phyloP scores from a whole-genome alignment of 1,140 invertebrate genomes.

The Oedothorax gibbosus region DNA sequence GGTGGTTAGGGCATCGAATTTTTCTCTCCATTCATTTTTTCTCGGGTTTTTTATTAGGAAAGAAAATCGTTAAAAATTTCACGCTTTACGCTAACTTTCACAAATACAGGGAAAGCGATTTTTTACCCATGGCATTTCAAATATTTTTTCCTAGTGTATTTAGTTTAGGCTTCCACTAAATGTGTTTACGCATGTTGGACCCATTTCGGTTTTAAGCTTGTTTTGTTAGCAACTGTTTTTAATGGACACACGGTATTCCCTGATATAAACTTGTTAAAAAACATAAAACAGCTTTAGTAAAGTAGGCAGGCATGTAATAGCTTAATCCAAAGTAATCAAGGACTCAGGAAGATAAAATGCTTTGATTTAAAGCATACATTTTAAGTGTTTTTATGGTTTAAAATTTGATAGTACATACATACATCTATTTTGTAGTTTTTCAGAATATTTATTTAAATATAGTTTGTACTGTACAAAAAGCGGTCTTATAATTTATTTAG shows the following conservation, averaged over 20 bases:
- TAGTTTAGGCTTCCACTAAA: conserved; percentile 41
- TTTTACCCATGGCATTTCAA: conserved; percentile 28
- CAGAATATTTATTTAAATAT: no score
- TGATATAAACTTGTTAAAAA: conserved; percentile 10
- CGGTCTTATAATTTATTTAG: no score
- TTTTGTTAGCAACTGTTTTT: conserved; percentile 53
- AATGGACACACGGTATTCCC: conserved; percentile 54
- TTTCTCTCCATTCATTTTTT: conserved; percentile 18
- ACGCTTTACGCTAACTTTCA: conserved; percentile 53
- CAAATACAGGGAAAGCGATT: conserved; percentile 44
- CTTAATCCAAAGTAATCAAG: conserved; percentile 47
- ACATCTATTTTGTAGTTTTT: no score
- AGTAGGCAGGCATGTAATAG: conserved; percentile 42
- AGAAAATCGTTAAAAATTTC: conserved; percentile 58
- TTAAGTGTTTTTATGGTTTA: no score
- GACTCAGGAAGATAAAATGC: conserved; percentile 9
- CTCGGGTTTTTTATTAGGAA: conserved; percentile 7
- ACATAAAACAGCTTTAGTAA: conserved; percentile 23
- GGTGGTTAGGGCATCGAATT: conserved; percentile 15
- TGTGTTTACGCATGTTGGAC: conserved; percentile 42
- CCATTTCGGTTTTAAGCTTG: conserved; percentile 49
- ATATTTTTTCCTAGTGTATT: conserved; percentile 49
- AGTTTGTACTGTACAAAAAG: no score
- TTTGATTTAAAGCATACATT: conserved; percentile 19
- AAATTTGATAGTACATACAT: no score